phyloP scores from a whole-genome alignment of 2,113 vertebrate genomes.

The Perccottus glenii region DNA sequence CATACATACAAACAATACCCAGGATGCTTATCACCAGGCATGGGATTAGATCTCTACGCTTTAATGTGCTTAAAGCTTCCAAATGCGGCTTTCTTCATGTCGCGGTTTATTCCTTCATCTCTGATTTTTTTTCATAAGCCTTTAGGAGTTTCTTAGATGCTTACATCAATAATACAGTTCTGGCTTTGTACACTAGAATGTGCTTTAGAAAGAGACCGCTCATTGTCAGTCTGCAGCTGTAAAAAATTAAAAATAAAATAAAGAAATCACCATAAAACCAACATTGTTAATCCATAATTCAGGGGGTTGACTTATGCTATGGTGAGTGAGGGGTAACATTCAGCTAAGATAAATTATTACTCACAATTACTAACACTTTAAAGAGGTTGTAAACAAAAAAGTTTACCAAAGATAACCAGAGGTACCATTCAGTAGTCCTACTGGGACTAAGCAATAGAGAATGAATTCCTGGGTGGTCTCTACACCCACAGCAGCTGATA shows the following conservation, averaged over 20 bases:
- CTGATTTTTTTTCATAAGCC: slow-evolving; percentile 42
- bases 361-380: too few species aligned
- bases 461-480: too few species aligned
- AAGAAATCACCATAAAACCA: neutral
- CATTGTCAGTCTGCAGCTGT: slow-evolving; percentile 35
- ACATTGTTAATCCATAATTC: neutral
- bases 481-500: too few species aligned
- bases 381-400: too few species aligned
- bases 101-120: slow-evolving; percentile 44
- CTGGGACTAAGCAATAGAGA: too few species aligned
- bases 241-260: neutral
- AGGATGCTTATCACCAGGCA: slow-evolving; percentile 37
- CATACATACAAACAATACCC: slow-evolving; percentile 28
- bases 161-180: slow-evolving; percentile 40
- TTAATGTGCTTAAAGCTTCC: slow-evolving; percentile 54
- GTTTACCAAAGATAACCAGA: too few species aligned
- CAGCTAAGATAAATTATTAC: neutral
- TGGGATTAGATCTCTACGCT: slow-evolving; percentile 59
- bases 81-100: slow-evolving; percentile 49
- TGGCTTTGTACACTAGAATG: slow-evolving; percentile 22
- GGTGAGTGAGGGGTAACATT: neutral
- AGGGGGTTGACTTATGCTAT: neutral
- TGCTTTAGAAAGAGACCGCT: slow-evolving; percentile 34
- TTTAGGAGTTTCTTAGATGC: slow-evolving; percentile 22
- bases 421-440: too few species aligned